These are phyloP conservation scores for Acleris holmiana DNA, from an alignment of 2,888 invertebrate species.

Conservation along the genomic window DNA sequence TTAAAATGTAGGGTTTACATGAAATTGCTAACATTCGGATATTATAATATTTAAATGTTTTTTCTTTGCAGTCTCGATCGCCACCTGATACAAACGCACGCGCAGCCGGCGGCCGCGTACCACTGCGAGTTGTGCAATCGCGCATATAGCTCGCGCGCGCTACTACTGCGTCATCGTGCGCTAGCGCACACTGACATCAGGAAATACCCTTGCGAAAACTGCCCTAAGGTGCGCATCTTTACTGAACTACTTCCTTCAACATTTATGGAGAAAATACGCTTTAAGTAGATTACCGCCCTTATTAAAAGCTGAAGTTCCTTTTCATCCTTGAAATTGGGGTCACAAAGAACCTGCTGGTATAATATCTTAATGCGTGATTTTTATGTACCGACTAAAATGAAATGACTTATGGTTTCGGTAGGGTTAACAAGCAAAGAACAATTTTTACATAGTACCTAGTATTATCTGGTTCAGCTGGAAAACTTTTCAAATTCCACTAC, in stretches of 20 bases:
- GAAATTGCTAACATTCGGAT: too few species aligned
- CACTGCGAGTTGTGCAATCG: conserved; percentile 93
- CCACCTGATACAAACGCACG: conserved; percentile 91
- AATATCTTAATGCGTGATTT: too few species aligned
- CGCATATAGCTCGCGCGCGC: conserved; percentile 91
- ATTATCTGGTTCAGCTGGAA: too few species aligned
- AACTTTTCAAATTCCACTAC: too few species aligned
- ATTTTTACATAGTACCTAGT: background rate
- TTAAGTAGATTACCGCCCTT: too few species aligned
- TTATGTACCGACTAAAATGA: conserved; percentile 7
- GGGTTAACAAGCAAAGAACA: conserved; percentile 9
- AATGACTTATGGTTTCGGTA: conserved; percentile 37
- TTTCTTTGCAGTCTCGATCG: conserved; percentile 90
- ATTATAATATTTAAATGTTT: too few species aligned
- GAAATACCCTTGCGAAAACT: conserved; percentile 97
- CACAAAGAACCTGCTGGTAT: too few species aligned
- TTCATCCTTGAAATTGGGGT: too few species aligned
- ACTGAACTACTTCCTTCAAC: background rate
- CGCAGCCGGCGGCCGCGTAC: conserved; percentile 90
- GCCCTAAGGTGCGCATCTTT: conserved; percentile 88
- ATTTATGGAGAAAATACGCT: too few species aligned
- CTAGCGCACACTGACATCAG: conserved; percentile 91
- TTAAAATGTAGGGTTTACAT: too few species aligned
- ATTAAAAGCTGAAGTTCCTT: too few species aligned
- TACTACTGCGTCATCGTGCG: conserved; percentile 92